Evolutionary conservation across 2,888 invertebrate genomes (phyloP), one percentile per base, ranked within the genome.

Genomic region (Leptinotarsa peninsularis): DNA sequence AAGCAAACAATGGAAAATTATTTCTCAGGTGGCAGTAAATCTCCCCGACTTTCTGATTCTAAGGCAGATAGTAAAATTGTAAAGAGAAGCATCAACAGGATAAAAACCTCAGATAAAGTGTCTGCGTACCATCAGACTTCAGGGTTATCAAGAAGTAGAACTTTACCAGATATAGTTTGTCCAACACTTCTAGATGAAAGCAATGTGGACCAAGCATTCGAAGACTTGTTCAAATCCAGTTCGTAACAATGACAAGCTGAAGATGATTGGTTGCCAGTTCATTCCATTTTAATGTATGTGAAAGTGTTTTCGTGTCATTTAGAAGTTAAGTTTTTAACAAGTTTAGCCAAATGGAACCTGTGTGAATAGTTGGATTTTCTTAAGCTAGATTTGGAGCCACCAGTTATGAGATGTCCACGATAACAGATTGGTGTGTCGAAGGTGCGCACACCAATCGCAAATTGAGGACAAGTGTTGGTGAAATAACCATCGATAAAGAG

Each of bases 151-250:
- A 92, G 94, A 83, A 95, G 94, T 88, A 92, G 93, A 84, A 95
- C 95, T 54, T 91, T 95, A 91, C 94, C 94, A 10, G 92, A 94
- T 79, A 92, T 94, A 80, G 89, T 89, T n/a, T 90, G 89, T 84
- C 90, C 93, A 72, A 91, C 92, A 87, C 89, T 91, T 85, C 89
- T 91, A 86, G 95, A 94, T 88, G 95, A 94, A 88, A 93, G 90
- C 89, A 95, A 96, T 89, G 94, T 96, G 77, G 96, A 96, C 87
- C 93, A 93, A 90, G 95, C 95, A 82, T 96, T 96, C 90, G 96
- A 96, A 88, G 93, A 94, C 89, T 91, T 96, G 84, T 95, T 96
- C 90, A 85, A 85, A 76, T 83, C 87, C 63, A 85, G 83, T 79
- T 84, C 85, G 71, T 87, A 60, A 85, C 89, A 63, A 71, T 33